A percentile compares a stretch with the other conserved stretches of the same genome.
These are phyloP conservation scores for Conops quadrifasciatus DNA, from an alignment of 2,888 invertebrate species.

Conservation along the genomic window DNA sequence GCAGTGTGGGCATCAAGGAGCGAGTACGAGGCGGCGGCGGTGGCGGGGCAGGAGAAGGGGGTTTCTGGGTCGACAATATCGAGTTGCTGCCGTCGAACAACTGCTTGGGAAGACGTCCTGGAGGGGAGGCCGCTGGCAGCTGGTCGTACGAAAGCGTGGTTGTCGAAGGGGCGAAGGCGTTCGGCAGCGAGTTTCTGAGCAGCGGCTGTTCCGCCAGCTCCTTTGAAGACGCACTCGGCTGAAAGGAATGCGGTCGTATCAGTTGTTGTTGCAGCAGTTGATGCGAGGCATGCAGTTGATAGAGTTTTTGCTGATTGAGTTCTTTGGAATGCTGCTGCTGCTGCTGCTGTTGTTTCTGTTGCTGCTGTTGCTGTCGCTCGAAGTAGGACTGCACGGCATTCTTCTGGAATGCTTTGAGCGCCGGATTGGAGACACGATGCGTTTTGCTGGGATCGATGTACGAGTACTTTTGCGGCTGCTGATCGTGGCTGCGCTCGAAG, in stretches of 20 bases:
- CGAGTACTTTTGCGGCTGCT: constrained; percentile 68
- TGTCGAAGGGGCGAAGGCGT: constrained; percentile 45
- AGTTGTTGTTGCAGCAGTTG: constrained; percentile 48
- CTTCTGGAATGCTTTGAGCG: constrained; percentile 83
- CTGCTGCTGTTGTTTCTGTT: constrained; percentile 66
- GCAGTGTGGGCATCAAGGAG: constrained; percentile 54
- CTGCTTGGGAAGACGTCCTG: constrained; percentile 13
- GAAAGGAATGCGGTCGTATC: constrained; percentile 59
- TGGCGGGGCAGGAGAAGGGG: constrained; percentile 63
- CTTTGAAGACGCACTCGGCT: constrained; percentile 48
- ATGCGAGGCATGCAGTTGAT: constrained; percentile 51
- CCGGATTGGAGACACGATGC: constrained; percentile 75
- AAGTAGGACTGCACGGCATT: constrained; percentile 83
- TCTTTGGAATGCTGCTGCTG: constrained; percentile 59
- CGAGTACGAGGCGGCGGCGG: constrained; percentile 63
- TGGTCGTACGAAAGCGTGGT: constrained; percentile 32
- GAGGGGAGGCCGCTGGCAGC: constrained; percentile 1
- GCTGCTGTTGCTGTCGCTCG: constrained; percentile 73
- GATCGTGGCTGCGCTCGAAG: constrained; percentile 67
- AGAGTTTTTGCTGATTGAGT: constrained; percentile 39
- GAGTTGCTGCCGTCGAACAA: constrained; percentile 20
- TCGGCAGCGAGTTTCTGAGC: constrained; percentile 63
- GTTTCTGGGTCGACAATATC: constrained; percentile 41
- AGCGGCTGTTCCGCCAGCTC: constrained; percentile 44
- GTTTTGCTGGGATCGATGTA: constrained; percentile 79